These are phyloP conservation scores for Asteroscopus sphinx DNA, from an alignment of 2,888 invertebrate species.

Conservation along the genomic window DNA sequence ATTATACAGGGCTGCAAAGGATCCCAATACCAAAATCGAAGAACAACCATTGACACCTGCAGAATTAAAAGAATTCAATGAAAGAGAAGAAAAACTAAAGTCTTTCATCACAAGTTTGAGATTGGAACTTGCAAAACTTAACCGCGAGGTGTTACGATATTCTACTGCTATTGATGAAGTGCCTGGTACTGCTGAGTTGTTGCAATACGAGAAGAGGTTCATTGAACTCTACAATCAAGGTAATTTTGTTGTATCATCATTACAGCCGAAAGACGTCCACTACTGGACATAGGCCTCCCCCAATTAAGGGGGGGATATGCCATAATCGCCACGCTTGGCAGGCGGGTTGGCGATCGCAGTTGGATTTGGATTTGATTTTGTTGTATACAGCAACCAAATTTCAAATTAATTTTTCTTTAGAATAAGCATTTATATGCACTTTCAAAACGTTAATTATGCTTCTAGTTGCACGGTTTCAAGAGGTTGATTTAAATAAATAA, in stretches of 20 bases:
- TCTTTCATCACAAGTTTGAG: constrained; percentile 79
- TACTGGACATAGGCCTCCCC: too few relatives aligned
- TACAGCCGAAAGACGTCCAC: too few relatives aligned
- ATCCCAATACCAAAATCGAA: constrained; percentile 69
- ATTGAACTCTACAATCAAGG: constrained; percentile 98
- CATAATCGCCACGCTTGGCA: too few relatives aligned
- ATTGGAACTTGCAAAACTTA: constrained; percentile 93
- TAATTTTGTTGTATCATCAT: constrained; percentile 62
- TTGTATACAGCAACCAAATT: too few relatives aligned
- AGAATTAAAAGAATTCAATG: constrained; percentile 80
- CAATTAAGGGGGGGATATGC: too few relatives aligned
- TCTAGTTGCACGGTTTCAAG: too few relatives aligned
- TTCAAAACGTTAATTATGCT: too few relatives aligned
- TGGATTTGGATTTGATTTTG: too few relatives aligned
- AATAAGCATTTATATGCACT: too few relatives aligned
- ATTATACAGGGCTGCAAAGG: constrained; percentile 67
- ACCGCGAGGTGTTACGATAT: constrained; percentile 94
- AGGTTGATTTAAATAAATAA: too few relatives aligned
- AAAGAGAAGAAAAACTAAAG: constrained; percentile 80
- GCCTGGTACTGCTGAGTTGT: constrained; percentile 97
- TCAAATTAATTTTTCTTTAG: too few relatives aligned
- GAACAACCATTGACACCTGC: constrained; percentile 78
- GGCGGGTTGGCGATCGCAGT: too few relatives aligned
- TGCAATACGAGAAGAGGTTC: constrained; percentile 98
- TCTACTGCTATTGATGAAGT: constrained; percentile 97